Evolutionary conservation across 2,888 invertebrate genomes (phyloP), one percentile per base, ranked within the genome.

Genomic region (Arge pagana): DNA sequence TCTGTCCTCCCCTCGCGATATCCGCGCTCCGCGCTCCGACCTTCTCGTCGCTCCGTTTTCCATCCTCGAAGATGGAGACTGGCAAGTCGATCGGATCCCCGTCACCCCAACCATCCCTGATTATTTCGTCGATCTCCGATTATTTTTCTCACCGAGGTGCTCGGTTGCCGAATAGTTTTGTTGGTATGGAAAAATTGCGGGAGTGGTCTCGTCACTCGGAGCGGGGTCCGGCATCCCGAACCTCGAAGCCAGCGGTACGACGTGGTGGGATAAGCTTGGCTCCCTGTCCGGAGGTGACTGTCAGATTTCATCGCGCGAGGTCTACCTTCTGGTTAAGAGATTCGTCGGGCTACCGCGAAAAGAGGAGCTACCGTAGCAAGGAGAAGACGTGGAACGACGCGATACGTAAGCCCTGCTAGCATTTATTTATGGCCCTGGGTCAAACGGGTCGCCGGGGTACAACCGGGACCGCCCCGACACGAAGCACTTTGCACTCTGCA

Each of bases 341-440:
- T n/a, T n/a, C 57, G 33, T 15, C 4, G n/a, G 23, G 48, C 49
- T 56, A 49, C 56, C 42, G 40, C 54, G 57, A 55, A 55, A 58
- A 58, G 54, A 56, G 51, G 52, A 58, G 55, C 26, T 49, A 48
- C 48, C 21, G 24, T 39, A 51, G 37, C 45, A 43, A 48, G 50
- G 50, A 41, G 28, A 41, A 42, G 24, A 21, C 11, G 52, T 28
- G 49, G 42, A 37, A 18, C 35, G 26, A 10, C 31, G n/a, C 45
- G 3, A 4, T 7, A 58, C 61, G 56, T 67, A 69, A 67, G 68
- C 69, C 70, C 66, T 62, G 62, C 59, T 61, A 68, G 68, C 69
- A 72, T 72, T 76, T 76, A 76, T 76, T 76, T 76, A 76, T 76
- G 74, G 75, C 71, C 66, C 63, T 65, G 72, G 75, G 71, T 74